Evolutionary conservation across 2,888 invertebrate species (phyloP), one percentile per base, ranked within the genome.

Genomic region (Escarpia spicata): DNA sequence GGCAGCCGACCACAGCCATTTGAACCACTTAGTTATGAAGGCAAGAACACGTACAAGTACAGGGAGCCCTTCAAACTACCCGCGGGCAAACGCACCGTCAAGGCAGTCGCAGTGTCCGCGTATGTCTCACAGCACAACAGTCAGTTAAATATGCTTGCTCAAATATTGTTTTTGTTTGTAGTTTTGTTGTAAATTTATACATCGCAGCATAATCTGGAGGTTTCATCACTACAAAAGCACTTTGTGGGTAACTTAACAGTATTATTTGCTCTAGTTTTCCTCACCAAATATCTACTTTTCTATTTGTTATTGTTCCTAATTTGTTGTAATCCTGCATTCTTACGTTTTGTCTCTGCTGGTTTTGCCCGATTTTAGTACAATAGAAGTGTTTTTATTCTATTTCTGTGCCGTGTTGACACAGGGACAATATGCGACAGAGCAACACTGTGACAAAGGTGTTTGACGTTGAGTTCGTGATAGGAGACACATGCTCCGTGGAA

Each of bases 1-100:
- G 96, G 96, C 26, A 95, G 95, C n/a, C 96, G 96, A 92, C 96
- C 96, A 37, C 96, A 96, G 31, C 96, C 96, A 3, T 96, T 96
- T 94, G 95, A 96, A 45, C 93, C 93, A 9, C 94, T 94, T 91
- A 95, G 96, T 91, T 95, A 95, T 37, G 94, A 93, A 9, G 96
- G 95, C 12, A 95, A 95, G 93, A 95, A 94, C 92, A 96, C 96
- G 0, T 94, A 95, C 94, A 95, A 95, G 92, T 96, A 96, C 94
- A 95, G 94, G 92, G 95, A 95, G 52, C 96, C 96, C 4, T 96
- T 96, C 93, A 95, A 95, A 4, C 94, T 96, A 9, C 96, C 96
- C 2, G 95, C 95, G 26, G 96, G 96, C 8, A 96, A 96, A 94
- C 95, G 95, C 93, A 96, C 96, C 31, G 95, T 96, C 6, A 96